Evolutionary conservation across 2,113 vertebrate genomes (phyloP), one percentile per base, ranked within the genome.

Genomic region (Columbina picui): DNA sequence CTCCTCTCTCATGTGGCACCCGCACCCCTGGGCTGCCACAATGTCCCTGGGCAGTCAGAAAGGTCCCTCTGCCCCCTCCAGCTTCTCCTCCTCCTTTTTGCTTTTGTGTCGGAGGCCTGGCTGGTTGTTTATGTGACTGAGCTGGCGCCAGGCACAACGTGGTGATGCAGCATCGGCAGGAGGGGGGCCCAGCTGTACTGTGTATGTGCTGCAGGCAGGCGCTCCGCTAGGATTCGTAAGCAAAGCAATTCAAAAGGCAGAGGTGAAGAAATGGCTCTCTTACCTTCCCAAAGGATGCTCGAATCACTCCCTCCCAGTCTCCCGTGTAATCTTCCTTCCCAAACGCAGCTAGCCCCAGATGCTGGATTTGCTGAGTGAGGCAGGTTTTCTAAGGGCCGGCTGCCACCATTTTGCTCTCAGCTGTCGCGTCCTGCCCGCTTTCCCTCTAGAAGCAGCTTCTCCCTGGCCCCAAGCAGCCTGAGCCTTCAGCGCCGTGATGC

Each of bases 361-460:
- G 36, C 30, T 41, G 1, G 8, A 9, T 52, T 9, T 39, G 22
- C 74, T 57, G 75, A 60, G 64, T 4, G 34, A 30, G 64, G 69
- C 29, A 3, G 67, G n/a, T 83, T 43, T 8, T 23, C 75, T 53
- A 71, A n/a, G 59, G 60, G n/a, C 15, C 1, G 6, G 12, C 27
- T 22, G 81, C 67, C 71, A 85, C 90, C 88, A 43, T 74, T 84
- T 43, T 10, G 67, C 87, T 45, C 32, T 19, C 55, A 0, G 15
- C 92, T 15, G n/a, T 38, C 94, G 98, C 88, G 87, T 97, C 97
- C 98, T 96, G 96, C 90, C 90, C 86, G 11, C 61, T 50, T 56
- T 92, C 89, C 95, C 97, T 70, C 94, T 89, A 89, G 74, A 94
- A 91, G 95, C 97, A 97, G 98, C 97, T 98, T 97, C 97, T 97